These are phyloP conservation scores for Coenonympha arcania DNA, from an alignment of 2,888 invertebrate species.

Conservation along the genomic window DNA sequence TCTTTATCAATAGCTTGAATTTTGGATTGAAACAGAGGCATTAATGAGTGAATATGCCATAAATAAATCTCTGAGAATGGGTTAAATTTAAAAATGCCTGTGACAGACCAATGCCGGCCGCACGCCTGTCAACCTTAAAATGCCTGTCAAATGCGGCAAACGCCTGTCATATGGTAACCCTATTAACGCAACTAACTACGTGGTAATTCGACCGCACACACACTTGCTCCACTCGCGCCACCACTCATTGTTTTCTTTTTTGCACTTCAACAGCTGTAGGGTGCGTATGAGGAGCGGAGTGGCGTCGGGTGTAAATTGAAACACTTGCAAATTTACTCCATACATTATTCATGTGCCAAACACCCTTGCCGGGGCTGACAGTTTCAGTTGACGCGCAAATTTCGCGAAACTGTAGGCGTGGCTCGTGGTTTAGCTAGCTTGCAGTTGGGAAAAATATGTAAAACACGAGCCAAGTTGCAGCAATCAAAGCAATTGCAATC, in stretches of 20 bases:
- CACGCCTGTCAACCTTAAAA: no score
- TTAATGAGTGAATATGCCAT: constrained; percentile 1
- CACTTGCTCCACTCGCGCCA: constrained; percentile 37
- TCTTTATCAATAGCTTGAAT: no score
- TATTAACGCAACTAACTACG: constrained; percentile 26
- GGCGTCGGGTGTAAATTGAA: constrained; percentile 72
- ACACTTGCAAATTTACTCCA: constrained; percentile 74
- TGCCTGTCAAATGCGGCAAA: no score
- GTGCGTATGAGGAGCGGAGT: constrained; percentile 63
- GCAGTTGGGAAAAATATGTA: not conserved
- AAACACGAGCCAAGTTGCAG: no score
- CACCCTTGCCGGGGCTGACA: constrained; percentile 55
- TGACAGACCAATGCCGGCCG: no score
- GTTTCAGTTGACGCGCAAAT: constrained; percentile 57
- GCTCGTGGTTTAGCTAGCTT: not conserved
- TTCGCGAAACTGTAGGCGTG: constrained; percentile 40
- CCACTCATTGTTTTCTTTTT: constrained; percentile 61
- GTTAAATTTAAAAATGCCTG: no score
- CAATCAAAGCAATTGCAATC: no score
- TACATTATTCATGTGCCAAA: constrained; percentile 71
- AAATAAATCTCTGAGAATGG: constrained; percentile 29
- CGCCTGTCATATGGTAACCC: no score
- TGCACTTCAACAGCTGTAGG: constrained; percentile 62
- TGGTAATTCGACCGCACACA: constrained; percentile 31
- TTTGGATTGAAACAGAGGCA: no score